Evolutionary conservation across 2,888 invertebrate species (phyloP).

Genomic region (Villa cingulata): DNA sequence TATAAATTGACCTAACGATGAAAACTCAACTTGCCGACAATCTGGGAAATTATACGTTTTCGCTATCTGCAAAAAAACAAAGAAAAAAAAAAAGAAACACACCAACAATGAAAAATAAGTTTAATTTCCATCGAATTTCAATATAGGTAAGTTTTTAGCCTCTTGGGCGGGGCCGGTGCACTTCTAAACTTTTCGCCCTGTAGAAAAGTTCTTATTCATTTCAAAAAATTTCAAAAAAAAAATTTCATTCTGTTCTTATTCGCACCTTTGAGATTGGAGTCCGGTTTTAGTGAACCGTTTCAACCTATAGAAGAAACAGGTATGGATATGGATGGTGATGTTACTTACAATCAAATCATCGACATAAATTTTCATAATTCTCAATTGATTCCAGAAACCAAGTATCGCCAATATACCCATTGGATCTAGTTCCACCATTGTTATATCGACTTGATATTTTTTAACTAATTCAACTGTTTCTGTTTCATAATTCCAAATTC

Average conservation of each 20-base stretch:
- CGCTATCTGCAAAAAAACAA: slow-evolving; percentile 22
- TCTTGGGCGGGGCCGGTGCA: too few species aligned
- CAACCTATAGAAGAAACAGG: too few species aligned
- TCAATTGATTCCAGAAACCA: slow-evolving; percentile 81
- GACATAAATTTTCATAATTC: slow-evolving; percentile 75
- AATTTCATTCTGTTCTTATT: slow-evolving; percentile 12
- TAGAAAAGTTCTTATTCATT: too few species aligned
- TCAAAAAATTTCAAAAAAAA: neutral
- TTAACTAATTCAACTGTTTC: slow-evolving; percentile 65
- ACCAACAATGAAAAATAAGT: too few species aligned
- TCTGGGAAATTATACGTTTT: slow-evolving; percentile 43
- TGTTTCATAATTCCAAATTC: slow-evolving; percentile 86
- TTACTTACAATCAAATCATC: slow-evolving; percentile 56
- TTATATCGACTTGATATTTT: slow-evolving; percentile 65
- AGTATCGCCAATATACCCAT: slow-evolving; percentile 72
- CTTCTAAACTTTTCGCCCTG: too few species aligned
- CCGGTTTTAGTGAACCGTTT: too few species aligned
- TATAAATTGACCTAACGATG: slow-evolving; percentile 77
- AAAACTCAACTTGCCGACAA: slow-evolving; percentile 67
- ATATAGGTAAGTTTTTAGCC: too few species aligned
- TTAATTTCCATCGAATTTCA: too few species aligned
- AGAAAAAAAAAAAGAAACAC: too few species aligned
- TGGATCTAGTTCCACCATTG: slow-evolving; percentile 59
- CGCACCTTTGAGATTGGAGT: too few species aligned
- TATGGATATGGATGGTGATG: too few species aligned